A percentile compares a stretch with the other conserved stretches of the same genome.
Evolutionary conservation across 2,113 vertebrate genomes (phyloP).

Genomic region (Chaetodon auriga): DNA sequence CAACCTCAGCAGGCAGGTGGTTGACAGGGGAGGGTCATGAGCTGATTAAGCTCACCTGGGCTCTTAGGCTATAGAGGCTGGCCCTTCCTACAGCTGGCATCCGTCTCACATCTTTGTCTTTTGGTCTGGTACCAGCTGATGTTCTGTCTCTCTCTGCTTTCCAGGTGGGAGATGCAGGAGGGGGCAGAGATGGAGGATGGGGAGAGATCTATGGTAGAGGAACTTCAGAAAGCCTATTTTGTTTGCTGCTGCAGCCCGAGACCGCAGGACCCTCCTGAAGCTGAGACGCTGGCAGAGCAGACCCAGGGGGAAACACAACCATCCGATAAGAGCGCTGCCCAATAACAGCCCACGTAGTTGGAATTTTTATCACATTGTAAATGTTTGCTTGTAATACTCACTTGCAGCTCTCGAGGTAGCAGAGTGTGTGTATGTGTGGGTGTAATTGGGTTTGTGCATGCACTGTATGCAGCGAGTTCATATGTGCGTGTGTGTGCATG

Average conservation of each 20-base stretch:
- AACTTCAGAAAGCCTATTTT: conserved; percentile 87
- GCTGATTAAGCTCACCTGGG: too few species aligned
- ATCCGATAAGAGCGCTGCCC: conserved; percentile 67
- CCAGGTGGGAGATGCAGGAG: conserved; percentile 96
- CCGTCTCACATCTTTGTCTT: too few species aligned
- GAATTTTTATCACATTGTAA: conserved; percentile 69
- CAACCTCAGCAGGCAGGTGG: too few species aligned
- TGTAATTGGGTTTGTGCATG: conserved; percentile 50
- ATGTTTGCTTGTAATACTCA: conserved; percentile 65
- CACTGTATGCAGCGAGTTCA: conserved; percentile 39
- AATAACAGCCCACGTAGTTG: conserved; percentile 56
- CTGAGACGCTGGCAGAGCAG: conserved; percentile 53
- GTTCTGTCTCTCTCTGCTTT: conserved; percentile 69
- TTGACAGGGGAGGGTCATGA: too few species aligned
- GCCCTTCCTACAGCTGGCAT: too few species aligned
- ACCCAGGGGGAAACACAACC: conserved; percentile 63
- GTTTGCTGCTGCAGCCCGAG: conserved; percentile 67
- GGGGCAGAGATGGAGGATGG: conserved; percentile 88
- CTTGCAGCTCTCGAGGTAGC: conserved; percentile 58
- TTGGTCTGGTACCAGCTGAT: neutral
- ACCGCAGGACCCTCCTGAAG: conserved; percentile 57
- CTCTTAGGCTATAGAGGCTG: neutral
- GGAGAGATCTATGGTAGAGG: conserved; percentile 88
- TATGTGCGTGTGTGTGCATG: conserved; percentile 37
- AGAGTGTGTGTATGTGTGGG: conserved; percentile 8